phyloP scores from a whole-genome alignment of 2,113 vertebrate species.

The Falcunculus frontatus region DNA sequence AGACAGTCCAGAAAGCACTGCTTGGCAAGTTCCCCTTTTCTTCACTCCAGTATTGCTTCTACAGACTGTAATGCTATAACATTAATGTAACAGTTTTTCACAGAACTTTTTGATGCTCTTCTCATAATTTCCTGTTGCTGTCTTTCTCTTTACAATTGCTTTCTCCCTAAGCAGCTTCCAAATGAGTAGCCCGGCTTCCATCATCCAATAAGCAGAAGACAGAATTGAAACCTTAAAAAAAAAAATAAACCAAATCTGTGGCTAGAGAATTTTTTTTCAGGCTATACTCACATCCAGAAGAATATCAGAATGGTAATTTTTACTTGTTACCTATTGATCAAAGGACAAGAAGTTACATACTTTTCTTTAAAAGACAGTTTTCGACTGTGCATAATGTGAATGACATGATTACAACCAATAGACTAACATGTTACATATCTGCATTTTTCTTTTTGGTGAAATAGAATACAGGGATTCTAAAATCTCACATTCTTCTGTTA shows the following conservation, averaged over 20 bases:
- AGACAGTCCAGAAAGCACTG: neutral
- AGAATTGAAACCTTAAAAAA: neutral
- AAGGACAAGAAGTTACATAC: neutral
- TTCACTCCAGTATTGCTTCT: neutral
- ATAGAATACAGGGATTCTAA: neutral
- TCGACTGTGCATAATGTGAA: neutral
- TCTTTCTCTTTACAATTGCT: neutral
- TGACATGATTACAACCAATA: neutral
- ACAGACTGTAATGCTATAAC: neutral
- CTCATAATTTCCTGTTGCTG: neutral
- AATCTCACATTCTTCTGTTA: neutral
- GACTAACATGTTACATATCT: neutral
- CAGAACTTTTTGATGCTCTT: neutral
- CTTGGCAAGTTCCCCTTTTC: neutral
- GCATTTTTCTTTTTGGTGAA: neutral
- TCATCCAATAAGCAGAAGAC: neutral
- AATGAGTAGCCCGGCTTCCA: neutral
- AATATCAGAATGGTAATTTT: neutral
- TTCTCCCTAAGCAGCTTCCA: neutral
- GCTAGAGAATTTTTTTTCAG: neutral
- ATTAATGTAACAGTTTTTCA: neutral
- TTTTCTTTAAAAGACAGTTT: neutral
- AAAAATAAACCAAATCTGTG: neutral
- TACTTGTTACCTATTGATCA: neutral
- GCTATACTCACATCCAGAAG: neutral